Percentiles rank a stretch among this genome's conserved stretches.
phyloP scores from a whole-genome alignment of 1,140 invertebrate species.

The Musca vetustissima region DNA sequence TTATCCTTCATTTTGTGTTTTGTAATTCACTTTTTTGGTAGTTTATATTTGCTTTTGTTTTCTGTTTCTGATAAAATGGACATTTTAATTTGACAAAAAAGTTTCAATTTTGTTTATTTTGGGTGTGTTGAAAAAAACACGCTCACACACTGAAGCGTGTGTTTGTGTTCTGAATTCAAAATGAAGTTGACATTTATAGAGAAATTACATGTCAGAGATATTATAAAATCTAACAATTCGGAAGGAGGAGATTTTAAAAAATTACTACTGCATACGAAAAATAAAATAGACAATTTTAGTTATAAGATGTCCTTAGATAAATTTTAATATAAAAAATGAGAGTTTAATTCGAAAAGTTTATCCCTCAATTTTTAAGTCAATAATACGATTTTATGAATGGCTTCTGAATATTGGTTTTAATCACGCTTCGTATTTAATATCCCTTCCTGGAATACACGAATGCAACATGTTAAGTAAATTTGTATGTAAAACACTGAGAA shows the following conservation, averaged over 20 bases:
- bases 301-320: too few species aligned
- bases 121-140: background rate
- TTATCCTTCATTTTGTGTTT: background rate
- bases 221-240: too few species aligned
- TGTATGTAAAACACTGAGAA: slow-evolving; percentile 12
- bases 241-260: too few species aligned
- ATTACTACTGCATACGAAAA: too few species aligned
- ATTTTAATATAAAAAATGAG: too few species aligned
- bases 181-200: background rate
- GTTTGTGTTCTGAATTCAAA: background rate
- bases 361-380: too few species aligned
- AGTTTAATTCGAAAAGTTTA: too few species aligned
- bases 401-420: too few species aligned
- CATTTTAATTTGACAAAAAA: background rate
- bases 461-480: slow-evolving; percentile 15
- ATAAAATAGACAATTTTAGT: too few species aligned
- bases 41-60: too few species aligned
- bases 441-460: background rate
- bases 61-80: background rate
- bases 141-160: background rate
- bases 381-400: too few species aligned
- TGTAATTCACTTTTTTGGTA: background rate
- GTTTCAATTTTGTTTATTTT: background rate
- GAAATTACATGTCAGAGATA: too few species aligned
- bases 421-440: slow-evolving; percentile 8